Evolutionary conservation across 2,888 invertebrate species (phyloP).

Genomic region (Ethmia dodecea): DNA sequence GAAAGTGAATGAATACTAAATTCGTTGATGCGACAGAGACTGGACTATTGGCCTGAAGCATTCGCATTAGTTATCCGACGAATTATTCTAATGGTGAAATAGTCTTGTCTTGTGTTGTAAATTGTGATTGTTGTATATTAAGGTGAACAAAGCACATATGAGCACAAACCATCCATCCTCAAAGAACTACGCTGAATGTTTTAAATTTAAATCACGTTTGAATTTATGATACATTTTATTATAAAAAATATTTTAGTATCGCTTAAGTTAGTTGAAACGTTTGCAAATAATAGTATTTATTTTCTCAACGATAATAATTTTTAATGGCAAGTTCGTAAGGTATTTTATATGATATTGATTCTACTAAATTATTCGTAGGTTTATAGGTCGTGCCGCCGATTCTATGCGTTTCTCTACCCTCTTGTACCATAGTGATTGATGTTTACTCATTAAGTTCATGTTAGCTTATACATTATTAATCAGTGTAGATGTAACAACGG

Average conservation of each 20-base stretch:
- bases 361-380: constrained; percentile 27
- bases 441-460: constrained; percentile 26
- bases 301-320: constrained; percentile 58
- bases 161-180: constrained; percentile 77
- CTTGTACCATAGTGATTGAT: constrained; percentile 39
- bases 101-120: constrained; percentile 32
- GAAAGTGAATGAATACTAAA: constrained; percentile 38
- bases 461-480: constrained; percentile 13
- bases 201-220: constrained; percentile 72
- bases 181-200: constrained; percentile 70
- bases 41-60: constrained; percentile 19
- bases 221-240: constrained; percentile 78
- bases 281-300: constrained; percentile 73
- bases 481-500: constrained; percentile 14
- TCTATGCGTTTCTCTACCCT: constrained; percentile 47
- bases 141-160: constrained; percentile 61
- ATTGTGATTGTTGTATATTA: constrained; percentile 39
- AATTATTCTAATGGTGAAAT: constrained; percentile 11
- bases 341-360: constrained; percentile 62
- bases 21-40: constrained; percentile 40
- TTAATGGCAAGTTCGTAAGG: constrained; percentile 50
- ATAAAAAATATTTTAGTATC: constrained; percentile 73
- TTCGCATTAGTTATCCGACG: no score
- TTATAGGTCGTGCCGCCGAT: constrained; percentile 30
- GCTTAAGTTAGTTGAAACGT: constrained; percentile 73